phyloP scores from a whole-genome alignment of 1,140 invertebrate genomes.

The Eumaeus atala region DNA sequence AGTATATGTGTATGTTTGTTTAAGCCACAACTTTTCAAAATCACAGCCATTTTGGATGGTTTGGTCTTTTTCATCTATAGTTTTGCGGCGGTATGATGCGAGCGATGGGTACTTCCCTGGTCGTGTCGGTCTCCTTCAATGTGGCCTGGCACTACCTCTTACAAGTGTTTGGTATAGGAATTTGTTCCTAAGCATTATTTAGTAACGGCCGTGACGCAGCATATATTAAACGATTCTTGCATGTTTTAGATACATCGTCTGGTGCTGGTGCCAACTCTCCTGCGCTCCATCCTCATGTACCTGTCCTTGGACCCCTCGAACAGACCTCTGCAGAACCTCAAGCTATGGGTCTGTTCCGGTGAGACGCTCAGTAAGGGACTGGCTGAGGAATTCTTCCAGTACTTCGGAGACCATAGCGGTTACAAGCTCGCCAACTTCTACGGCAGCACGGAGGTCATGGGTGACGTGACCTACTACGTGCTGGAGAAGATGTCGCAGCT shows the following conservation, averaged over 20 bases:
- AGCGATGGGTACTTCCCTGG: too few relatives aligned
- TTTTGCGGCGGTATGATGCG: too few relatives aligned
- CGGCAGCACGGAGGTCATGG: constrained; percentile 86
- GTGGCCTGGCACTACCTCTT: too few relatives aligned
- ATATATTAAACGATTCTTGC: constrained; percentile 11
- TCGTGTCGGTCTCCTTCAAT: too few relatives aligned
- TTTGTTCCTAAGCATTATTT: too few relatives aligned
- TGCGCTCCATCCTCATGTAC: constrained; percentile 85
- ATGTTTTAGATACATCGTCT: constrained; percentile 80
- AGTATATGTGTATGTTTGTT: too few relatives aligned
- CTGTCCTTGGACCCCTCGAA: constrained; percentile 70
- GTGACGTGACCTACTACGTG: constrained; percentile 60
- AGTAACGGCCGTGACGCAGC: too few relatives aligned
- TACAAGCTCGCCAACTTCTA: constrained; percentile 89
- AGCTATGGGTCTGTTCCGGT: constrained; percentile 88
- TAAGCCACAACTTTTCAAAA: too few relatives aligned
- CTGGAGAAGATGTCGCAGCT: constrained; percentile 76
- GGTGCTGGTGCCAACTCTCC: constrained; percentile 87
- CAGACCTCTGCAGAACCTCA: constrained; percentile 75
- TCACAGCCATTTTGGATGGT: too few relatives aligned
- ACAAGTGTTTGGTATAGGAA: too few relatives aligned
- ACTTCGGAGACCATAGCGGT: constrained; percentile 75
- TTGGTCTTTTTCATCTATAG: too few relatives aligned
- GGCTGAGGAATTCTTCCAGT: constrained; percentile 82
- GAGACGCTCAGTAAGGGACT: constrained; percentile 81